Evolutionary conservation across 2,888 invertebrate genomes (phyloP).

Genomic region (Ditula angustiorana): DNA sequence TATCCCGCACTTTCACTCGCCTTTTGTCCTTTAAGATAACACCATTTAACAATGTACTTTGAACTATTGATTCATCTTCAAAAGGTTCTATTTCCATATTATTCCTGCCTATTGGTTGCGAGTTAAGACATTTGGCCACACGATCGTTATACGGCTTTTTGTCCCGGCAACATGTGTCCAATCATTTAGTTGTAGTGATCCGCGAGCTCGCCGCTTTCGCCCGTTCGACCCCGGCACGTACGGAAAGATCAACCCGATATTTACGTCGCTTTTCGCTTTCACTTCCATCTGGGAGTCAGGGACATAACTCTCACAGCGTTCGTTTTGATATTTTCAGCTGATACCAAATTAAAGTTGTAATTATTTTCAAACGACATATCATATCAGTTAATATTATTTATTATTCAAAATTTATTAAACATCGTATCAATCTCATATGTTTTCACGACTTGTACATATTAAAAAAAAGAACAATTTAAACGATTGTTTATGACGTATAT

Average conservation of each 20-base stretch:
- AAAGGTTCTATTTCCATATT: slow-evolving; percentile 4
- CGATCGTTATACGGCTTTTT: slow-evolving; percentile 19
- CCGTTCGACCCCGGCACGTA: slow-evolving; percentile 29
- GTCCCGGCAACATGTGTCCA: slow-evolving; percentile 19
- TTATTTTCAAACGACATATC: no score
- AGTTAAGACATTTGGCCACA: not conserved
- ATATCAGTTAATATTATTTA: no score
- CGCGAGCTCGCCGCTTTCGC: slow-evolving; percentile 29
- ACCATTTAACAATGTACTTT: slow-evolving; percentile 8
- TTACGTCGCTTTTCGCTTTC: slow-evolving; percentile 29
- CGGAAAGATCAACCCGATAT: slow-evolving; percentile 35
- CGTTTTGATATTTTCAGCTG: not conserved
- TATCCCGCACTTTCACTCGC: slow-evolving; percentile 15
- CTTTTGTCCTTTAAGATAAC: slow-evolving; percentile 13
- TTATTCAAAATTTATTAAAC: no score
- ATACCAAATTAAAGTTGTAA: not conserved
- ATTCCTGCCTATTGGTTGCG: not conserved
- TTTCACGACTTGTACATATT: no score
- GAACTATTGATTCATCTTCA: slow-evolving; percentile 4
- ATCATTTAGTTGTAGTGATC: slow-evolving; percentile 11
- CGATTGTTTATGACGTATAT: no score
- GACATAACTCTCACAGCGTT: not conserved
- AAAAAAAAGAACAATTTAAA: no score
- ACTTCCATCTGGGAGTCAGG: slow-evolving; percentile 7
- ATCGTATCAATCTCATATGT: no score